Conservation (phyloP, 2,113 vertebrate genomes). For the Poeciliopsis turrubarensis region DNA sequence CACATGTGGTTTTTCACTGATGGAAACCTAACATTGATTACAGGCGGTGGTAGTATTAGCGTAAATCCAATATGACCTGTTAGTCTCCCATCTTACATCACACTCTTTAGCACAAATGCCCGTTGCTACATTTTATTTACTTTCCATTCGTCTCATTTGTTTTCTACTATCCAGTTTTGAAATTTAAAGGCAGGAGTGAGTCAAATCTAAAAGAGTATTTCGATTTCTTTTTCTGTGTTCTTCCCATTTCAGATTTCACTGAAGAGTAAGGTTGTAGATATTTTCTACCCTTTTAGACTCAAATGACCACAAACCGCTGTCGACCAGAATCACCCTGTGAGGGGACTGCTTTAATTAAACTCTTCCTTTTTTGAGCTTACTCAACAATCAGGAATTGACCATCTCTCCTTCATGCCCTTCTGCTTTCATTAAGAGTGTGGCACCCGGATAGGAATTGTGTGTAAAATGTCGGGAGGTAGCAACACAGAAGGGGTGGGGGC, state of each 20-base stretch:
- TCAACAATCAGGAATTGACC: conserved; percentile 59
- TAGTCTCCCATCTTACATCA: not conserved
- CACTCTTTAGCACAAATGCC: not conserved
- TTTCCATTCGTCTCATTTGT: not conserved
- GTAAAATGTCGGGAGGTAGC: not conserved
- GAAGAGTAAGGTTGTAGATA: not conserved
- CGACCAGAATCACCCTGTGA: not conserved
- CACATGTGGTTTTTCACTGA: not conserved
- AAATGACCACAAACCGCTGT: not conserved
- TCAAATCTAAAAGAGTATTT: not conserved
- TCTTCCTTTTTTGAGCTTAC: conserved; percentile 3
- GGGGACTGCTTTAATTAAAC: not conserved
- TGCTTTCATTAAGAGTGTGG: conserved; percentile 81
- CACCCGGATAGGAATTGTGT: conserved; percentile 47
- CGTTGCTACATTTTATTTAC: not conserved
- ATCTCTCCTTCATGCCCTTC: conserved; percentile 87
- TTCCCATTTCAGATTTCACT: not conserved
- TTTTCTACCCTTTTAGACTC: not conserved
- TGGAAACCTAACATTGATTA: conserved; percentile 49
- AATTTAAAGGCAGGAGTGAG: not conserved
- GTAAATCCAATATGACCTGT: conserved; percentile 10
- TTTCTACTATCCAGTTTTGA: not conserved
- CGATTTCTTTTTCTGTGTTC: not conserved
- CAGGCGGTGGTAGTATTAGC: conserved; percentile 8
- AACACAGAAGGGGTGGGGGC: not conserved